These are phyloP conservation scores for Argyresthia albistria DNA, from an alignment of 2,888 invertebrate genomes.

Conservation along the genomic window DNA sequence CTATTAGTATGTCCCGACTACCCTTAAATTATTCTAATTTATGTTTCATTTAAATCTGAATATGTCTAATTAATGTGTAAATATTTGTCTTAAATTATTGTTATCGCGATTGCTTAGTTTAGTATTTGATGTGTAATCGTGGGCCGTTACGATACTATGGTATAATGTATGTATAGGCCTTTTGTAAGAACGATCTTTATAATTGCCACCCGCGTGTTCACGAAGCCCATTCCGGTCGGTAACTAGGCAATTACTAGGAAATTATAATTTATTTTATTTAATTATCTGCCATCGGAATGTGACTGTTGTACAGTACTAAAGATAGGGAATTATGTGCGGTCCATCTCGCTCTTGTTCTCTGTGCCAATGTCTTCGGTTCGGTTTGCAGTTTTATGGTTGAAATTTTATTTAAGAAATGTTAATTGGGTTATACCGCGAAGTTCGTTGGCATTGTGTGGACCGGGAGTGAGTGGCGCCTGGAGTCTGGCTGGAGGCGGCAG, in stretches of 20 bases:
- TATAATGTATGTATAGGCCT: conserved; percentile 28
- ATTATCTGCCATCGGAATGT: conserved; percentile 68
- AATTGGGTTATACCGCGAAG: background rate
- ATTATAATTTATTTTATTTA: conserved; percentile 64
- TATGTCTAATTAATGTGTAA: conserved; percentile 49
- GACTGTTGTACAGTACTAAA: conserved; percentile 66
- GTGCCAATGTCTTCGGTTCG: background rate
- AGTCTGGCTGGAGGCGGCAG: background rate
- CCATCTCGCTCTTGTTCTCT: conserved; percentile 24
- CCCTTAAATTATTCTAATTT: conserved; percentile 63
- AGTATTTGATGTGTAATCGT: conserved; percentile 37
- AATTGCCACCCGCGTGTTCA: conserved; percentile 70
- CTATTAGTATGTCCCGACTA: conserved; percentile 64
- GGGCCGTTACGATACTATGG: conserved; percentile 38
- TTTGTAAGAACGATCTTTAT: conserved; percentile 59
- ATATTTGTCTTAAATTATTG: conserved; percentile 64
- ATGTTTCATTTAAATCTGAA: conserved; percentile 60
- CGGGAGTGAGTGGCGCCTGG: background rate
- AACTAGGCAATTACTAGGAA: conserved; percentile 68
- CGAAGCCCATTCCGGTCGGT: conserved; percentile 65
- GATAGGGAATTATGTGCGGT: conserved; percentile 47
- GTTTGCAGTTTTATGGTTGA: background rate
- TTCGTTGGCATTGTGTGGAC: background rate
- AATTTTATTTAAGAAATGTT: background rate
- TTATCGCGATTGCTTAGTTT: conserved; percentile 59